Evolutionary conservation across 2,797 vertebrate genomes (phyloP).

Genomic region (Ibycter americanus): DNA sequence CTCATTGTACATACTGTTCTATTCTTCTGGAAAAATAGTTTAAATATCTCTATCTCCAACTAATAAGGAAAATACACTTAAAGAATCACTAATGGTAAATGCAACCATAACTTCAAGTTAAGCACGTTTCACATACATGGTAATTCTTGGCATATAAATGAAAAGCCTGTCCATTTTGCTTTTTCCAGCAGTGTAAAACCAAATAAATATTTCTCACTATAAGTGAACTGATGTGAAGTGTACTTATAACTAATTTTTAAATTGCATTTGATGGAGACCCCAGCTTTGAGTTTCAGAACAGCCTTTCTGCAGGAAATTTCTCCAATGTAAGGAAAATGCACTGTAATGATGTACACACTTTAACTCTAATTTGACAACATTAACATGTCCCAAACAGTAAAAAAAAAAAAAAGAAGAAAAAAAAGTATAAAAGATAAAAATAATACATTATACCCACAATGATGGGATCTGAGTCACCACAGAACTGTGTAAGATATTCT

Average conservation of each 20-base stretch:
- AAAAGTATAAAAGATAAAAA: neutral
- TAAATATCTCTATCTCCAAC: neutral
- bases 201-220: neutral
- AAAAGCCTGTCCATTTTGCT: neutral
- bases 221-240: neutral
- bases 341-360: neutral
- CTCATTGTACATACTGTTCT: neutral
- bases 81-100: neutral
- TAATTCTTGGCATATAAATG: neutral
- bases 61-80: neutral
- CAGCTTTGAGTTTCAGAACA: neutral
- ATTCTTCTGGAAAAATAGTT: neutral
- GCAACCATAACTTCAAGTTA: neutral
- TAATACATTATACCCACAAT: neutral
- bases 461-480: neutral
- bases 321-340: neutral
- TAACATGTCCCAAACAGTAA: neutral
- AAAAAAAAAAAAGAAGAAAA: neutral
- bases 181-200: neutral
- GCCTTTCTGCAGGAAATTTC: neutral
- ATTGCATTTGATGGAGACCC: neutral
- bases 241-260: constrained; percentile 7
- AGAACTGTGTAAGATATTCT: neutral
- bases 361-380: neutral
- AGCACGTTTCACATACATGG: neutral